Conservation (phyloP, 2,888 invertebrate species). For the Adelphocoris suturalis region DNA sequence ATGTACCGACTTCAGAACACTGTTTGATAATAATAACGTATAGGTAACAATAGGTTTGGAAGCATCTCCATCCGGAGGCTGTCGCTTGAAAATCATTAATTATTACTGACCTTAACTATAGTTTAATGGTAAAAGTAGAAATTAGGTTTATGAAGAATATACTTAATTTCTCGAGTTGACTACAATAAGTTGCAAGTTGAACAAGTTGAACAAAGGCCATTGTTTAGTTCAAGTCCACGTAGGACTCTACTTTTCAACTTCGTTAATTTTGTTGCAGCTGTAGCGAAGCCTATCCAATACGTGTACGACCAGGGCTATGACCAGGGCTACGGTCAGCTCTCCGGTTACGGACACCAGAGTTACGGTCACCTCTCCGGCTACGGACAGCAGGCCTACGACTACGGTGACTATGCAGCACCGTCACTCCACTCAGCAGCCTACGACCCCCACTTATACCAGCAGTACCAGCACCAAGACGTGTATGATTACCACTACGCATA, state of each 20-base stretch:
- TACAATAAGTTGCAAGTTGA: no score
- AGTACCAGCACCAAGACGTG: slow-evolving; percentile 39
- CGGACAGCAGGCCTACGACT: slow-evolving; percentile 57
- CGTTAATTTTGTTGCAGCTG: background rate
- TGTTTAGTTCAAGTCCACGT: no score
- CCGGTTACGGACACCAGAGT: slow-evolving; percentile 10
- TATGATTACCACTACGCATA: slow-evolving; percentile 62
- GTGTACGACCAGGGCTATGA: slow-evolving; percentile 59
- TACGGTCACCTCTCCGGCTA: slow-evolving; percentile 43
- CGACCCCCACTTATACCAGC: slow-evolving; percentile 51
- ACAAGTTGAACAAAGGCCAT: no score
- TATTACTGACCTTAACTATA: no score
- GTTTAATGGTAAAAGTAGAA: no score
- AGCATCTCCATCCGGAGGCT: no score
- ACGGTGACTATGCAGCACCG: slow-evolving; percentile 33
- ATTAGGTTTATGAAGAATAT: no score
- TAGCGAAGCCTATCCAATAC: slow-evolving; percentile 38
- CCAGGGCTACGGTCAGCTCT: slow-evolving; percentile 26
- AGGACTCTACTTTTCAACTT: no score
- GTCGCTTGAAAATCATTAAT: no score
- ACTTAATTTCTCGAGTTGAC: no score
- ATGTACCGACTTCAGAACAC: background rate
- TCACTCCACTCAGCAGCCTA: slow-evolving; percentile 47
- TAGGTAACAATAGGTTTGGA: no score
- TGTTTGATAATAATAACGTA: no score